Conservation (phyloP, 2,888 invertebrate species). For the Hypena proboscidalis region DNA sequence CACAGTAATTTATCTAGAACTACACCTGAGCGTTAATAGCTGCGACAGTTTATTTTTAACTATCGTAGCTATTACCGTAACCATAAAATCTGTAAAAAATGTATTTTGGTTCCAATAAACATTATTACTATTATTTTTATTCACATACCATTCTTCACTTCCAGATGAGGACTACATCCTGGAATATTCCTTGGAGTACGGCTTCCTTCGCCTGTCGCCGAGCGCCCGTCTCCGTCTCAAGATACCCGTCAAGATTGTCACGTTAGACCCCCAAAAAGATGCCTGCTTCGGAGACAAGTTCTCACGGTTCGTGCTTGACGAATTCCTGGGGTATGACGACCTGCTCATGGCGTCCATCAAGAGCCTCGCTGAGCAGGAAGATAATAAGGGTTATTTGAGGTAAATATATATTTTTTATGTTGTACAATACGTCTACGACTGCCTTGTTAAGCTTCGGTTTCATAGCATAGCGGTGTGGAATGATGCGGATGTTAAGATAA, state of each 20-base stretch:
- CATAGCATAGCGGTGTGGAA: background rate
- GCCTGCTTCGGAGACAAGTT: constrained; percentile 97
- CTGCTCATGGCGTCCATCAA: constrained; percentile 98
- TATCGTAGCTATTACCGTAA: too few species aligned
- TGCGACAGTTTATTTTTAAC: too few species aligned
- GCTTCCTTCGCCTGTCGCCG: constrained; percentile 95
- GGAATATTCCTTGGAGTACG: constrained; percentile 99
- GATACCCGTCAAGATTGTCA: constrained; percentile 95
- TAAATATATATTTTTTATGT: constrained; percentile 50
- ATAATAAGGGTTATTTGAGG: constrained; percentile 97
- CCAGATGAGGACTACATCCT: constrained; percentile 97
- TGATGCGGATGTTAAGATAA: too few species aligned
- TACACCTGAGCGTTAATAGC: too few species aligned
- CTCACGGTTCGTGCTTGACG: constrained; percentile 94
- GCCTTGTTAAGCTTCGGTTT: background rate
- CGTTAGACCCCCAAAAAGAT: constrained; percentile 94
- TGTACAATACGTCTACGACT: background rate
- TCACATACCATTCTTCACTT: constrained; percentile 29
- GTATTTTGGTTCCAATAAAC: too few species aligned
- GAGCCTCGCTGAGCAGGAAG: constrained; percentile 96
- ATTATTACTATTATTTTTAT: background rate
- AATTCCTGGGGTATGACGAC: constrained; percentile 98
- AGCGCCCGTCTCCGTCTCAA: constrained; percentile 94
- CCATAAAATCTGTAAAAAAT: too few species aligned
- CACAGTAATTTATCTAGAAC: too few species aligned